Base-by-base conservation (phyloP, 2,113 vertebrate genomes). In the Globicephala melas region DNA sequence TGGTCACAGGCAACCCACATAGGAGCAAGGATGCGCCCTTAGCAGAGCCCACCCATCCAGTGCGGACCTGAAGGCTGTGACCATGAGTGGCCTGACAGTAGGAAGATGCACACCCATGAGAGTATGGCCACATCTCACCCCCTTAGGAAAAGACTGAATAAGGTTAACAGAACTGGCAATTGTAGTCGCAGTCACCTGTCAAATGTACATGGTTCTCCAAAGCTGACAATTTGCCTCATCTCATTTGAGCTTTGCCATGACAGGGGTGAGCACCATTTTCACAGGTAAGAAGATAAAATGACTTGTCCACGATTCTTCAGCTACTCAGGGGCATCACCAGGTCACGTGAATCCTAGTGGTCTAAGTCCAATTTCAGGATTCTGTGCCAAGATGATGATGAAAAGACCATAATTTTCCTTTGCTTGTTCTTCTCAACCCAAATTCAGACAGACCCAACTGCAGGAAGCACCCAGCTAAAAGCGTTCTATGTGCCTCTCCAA, bases 31-130 rank as follows among this genome's bases (percentile, higher is more conserved):
- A 44, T 38, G 33, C 5, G 0, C 20, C 9, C 12, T 67, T 2
- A 0, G 8, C 6, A 6, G 23, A 26, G 20, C 26, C 31, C 33
- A 5, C 10, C 23, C n/a, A 58, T 3, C 25, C 53, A 2, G 4
- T 9, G 8, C 3, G 23, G 23, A 74, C 47, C 33, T 36, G 1
- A 33, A 15, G 68, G 47, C 10, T 41, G 10, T 80, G 65, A 23
- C 44, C 4, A 11, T 8, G 12, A 53, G 10, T 3, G 23, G 3
- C 31, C 25, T 23, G 4, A 28, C 11, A 2, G 10, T 5, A 13
- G 31, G n/a, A 23, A 5, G 6, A n/a, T 5, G 25, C 28, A 4
- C 15, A 25, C 44, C 13, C 10, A 1, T 1, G 18, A 58, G 26
- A 33, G 2, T 7, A 12, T 5, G 2, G 11, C 25, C 71, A 33